Base-by-base conservation (phyloP, 2,797 vertebrate species). In the Schizopygopsis pylzovi region DNA sequence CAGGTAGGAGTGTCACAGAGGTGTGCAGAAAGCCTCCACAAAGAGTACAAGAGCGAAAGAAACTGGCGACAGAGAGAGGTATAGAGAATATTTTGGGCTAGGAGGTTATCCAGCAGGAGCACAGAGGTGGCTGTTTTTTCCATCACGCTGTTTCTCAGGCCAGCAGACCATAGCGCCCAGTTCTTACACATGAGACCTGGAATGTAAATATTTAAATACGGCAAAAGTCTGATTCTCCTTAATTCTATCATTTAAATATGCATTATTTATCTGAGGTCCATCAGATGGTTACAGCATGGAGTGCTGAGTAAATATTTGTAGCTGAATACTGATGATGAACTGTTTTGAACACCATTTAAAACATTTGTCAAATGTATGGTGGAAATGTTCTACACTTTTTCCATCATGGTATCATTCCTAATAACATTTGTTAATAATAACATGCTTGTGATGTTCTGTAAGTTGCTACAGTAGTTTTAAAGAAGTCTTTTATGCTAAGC, bases 151-250 rank as follows among this genome's bases (percentile, higher is more conserved):
- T 47, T 77, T 45, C 70, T 67, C 63, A 1, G 61, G 89, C 90
- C 90, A 79, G 85, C 85, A 82, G 86, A 86, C 86, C 73, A 6
- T 82, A 89, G 89, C 86, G 91, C 91, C 79, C 76, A 82, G 82
- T 88, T 90, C 90, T 90, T 83, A 90, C 92, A 93, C 91, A 85
- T 86, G 90, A 89, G 49, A 88, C 87, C 81, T 10, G 88, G 90
- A 95, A 94, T 94, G 93, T 95, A 95, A 96, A 96, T 94, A 94
- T 95, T 95, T 94, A 90, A 91, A 87, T 88, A 79, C 65, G 77
- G 82, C 82, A 87, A 92, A 84, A 81, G 90, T 93, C 90, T 85
- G 88, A 90, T 90, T 88, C 91, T 90, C 89, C 89, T 92, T 90
- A 91, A 92, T 91, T 92, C 89, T 87, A 87, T 84, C 70, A 82